A percentile compares a stretch with the other conserved stretches of the same genome.
These are phyloP conservation scores for Junonia oenone DNA, from an alignment of 2,888 invertebrate species.

Conservation along the genomic window DNA sequence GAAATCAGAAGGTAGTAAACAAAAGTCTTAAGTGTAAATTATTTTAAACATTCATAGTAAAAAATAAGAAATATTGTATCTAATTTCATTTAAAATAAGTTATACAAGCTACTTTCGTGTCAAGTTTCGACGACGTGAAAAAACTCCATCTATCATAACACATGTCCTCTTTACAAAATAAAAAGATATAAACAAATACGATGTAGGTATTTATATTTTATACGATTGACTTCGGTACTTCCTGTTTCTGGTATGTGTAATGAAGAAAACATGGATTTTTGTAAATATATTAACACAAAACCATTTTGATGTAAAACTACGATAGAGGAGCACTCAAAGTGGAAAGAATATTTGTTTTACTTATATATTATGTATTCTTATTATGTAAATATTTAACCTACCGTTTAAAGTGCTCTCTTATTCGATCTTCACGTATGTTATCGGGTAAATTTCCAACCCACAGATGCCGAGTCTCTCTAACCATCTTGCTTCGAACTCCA, in stretches of 20 bases:
- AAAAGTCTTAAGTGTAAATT: not conserved
- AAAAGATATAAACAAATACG: too few relatives aligned
- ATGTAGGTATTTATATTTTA: too few relatives aligned
- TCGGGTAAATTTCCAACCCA: constrained; percentile 99
- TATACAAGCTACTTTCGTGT: not conserved
- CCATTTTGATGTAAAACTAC: too few relatives aligned
- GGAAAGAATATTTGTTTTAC: not conserved
- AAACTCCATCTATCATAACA: not conserved
- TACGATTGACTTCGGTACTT: too few relatives aligned
- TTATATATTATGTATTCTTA: not conserved
- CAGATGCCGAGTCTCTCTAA: constrained; percentile 99
- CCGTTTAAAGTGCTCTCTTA: constrained; percentile 98
- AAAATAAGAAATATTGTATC: not conserved
- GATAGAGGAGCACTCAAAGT: too few relatives aligned
- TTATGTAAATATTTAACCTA: constrained; percentile 61
- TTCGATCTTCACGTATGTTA: constrained; percentile 98
- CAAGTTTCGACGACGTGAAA: not conserved
- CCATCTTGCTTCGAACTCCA: constrained; percentile 98
- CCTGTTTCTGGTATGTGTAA: too few relatives aligned
- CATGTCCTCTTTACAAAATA: not conserved
- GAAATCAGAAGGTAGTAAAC: not conserved
- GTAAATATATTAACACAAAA: too few relatives aligned
- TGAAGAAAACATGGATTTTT: too few relatives aligned
- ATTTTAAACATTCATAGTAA: not conserved
- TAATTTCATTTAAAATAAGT: not conserved